Evolutionary conservation across 2,113 vertebrate genomes (phyloP), one percentile per base, ranked within the genome.

Genomic region (Microtus ochrogaster): DNA sequence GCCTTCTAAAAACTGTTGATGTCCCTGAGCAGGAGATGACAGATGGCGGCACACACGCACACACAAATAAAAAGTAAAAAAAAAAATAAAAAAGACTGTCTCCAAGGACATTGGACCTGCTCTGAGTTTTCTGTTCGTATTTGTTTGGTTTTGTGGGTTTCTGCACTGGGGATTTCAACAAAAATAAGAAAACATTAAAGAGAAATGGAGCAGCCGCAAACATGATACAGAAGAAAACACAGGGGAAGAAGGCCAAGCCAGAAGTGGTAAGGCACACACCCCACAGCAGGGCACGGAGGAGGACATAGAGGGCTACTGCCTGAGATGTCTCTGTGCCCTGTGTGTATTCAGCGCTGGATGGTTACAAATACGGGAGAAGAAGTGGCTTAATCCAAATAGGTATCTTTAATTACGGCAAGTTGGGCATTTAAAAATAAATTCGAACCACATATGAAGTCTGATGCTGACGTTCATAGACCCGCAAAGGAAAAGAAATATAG

Each of bases 1-100:
- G 99, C 99, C 99, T 99, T 99, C 99, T 99, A 99, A 99, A 99
- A 99, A 99, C 99, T 99, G 99, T 99, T 99, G 99, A 99, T 99
- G 99, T 99, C 99, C 99, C 99, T 98, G 99, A 99, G 99, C 98
- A 98, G 98, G 98, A 98, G 98, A 99, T 99, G 99, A 99, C 99
- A 99, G 99, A 99, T 99, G 99, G 99, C 98, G 98, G 99, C 99
- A 99, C 99, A 99, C 98, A 99, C 39, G 33, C 36, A 17, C 52
- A 83, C 52, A 63, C 99, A 91, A 52, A 39, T 73, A 73, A 33
- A 52, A 28, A 99, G 99, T 99, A 99, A 99, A 97, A 97, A 98
- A 99, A 98, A 97, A 98, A 99, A 98, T n/a, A 70, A 72, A 72
- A 72, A 72, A n/a, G 33, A 24, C 30, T 98, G 98, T 99, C 99